These are phyloP conservation scores for Orius laevigatus DNA, from an alignment of 1,140 invertebrate species.

Conservation along the genomic window DNA sequence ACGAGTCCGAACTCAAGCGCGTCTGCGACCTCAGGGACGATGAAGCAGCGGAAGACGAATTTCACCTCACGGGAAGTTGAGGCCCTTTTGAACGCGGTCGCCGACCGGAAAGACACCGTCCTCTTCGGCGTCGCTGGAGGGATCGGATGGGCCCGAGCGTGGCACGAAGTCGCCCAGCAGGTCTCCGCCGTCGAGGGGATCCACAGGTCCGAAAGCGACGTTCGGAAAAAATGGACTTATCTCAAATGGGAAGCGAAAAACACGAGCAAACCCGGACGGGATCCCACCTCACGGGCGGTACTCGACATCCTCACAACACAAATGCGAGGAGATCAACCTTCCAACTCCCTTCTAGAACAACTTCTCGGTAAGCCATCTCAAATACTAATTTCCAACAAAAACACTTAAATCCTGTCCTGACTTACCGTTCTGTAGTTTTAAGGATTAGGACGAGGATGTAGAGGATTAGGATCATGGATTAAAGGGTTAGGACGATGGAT, in stretches of 20 bases:
- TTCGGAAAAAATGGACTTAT: conserved; percentile 23
- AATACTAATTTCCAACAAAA: too few relatives aligned
- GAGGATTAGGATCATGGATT: too few relatives aligned
- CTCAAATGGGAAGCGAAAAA: conserved; percentile 23
- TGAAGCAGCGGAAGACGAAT: conserved; percentile 22
- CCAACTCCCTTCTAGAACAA: conserved; percentile 17
- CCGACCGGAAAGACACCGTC: conserved; percentile 18
- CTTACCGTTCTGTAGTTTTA: too few relatives aligned
- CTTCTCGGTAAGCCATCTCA: conserved; percentile 18
- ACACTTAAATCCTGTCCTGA: too few relatives aligned
- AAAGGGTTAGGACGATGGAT: too few relatives aligned
- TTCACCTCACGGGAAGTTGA: conserved; percentile 22
- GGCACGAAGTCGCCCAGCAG: conserved; percentile 20
- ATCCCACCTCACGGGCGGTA: conserved; percentile 19
- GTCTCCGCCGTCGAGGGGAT: conserved; percentile 22
- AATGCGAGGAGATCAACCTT: conserved; percentile 10
- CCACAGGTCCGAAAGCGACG: conserved; percentile 20
- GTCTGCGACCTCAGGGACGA: neutral
- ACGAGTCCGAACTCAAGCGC: neutral
- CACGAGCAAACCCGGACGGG: conserved; percentile 21
- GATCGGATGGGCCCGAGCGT: conserved; percentile 20
- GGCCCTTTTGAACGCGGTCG: conserved; percentile 18
- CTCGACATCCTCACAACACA: conserved; percentile 20
- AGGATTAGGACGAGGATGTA: too few relatives aligned
- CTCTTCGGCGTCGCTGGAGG: conserved; percentile 22